Base-by-base conservation (phyloP, 2,888 invertebrate genomes). In the Orthosia cruda region DNA sequence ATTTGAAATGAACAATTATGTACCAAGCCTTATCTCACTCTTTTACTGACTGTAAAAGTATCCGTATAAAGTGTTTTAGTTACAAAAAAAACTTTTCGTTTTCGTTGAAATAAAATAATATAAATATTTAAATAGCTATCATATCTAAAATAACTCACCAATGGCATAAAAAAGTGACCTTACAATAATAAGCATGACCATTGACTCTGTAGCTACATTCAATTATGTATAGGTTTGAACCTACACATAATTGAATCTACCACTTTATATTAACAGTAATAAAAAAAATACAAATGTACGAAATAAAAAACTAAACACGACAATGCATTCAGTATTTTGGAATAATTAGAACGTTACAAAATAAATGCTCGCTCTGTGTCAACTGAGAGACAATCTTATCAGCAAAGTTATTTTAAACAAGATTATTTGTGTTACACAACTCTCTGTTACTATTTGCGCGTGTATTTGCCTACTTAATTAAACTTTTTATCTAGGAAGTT, bases 401-500 rank as follows among this genome's bases (percentile, higher is more conserved):
- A 66, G 64, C 45, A 54, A 65, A 61, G 59, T 83, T 72, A 71
- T 55, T 58, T 59, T 49, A 78, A 72, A 65, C 16, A 50, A 62
- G 59, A 62, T 72, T 73, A 77, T 68, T 67, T 71, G 45, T 55
- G n/a, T 18, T 45, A 26, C 49, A 57, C 12, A 55, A 13, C 16
- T 16, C 20, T 12, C 16, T 12, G 12, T 40, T 50, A 67, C 15
- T 40, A 18, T 69, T 70, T 70, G 58, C 50, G 52, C 64, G 20
- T 57, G 11, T 15, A n/a, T 67, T 65, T 59, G 23, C 9, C 15
- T 1, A 1, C 20, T 45, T 61, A 61, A 16, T 20, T 74, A 85
- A 96, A 96, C 83, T 92, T 96, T 63, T 91, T 90, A 71, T 97
- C 97, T 89, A 99, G 96, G 93, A 97, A 98, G 70, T 97, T 97